phyloP scores from a whole-genome alignment of 2,888 invertebrate genomes.

The Gisinianus flammeolus region DNA sequence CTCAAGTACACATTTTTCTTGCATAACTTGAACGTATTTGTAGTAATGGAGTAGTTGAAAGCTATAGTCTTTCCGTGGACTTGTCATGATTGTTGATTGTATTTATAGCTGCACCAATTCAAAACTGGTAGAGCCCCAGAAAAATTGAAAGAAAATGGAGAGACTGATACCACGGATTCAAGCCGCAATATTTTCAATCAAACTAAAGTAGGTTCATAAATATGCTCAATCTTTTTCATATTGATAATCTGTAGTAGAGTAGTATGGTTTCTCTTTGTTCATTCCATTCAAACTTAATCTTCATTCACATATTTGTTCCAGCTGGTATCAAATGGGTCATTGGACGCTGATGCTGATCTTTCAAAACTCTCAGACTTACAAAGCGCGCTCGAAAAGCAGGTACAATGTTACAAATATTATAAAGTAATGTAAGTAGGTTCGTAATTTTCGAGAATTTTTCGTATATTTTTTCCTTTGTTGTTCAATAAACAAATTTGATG shows the following conservation, averaged over 20 bases:
- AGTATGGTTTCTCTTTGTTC: neutral
- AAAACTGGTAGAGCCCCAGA: conserved; percentile 50
- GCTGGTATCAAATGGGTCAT: conserved; percentile 69
- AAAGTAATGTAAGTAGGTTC: neutral
- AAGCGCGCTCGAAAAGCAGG: conserved; percentile 86
- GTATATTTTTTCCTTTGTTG: too few relatives aligned
- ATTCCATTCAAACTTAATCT: conserved; percentile 11
- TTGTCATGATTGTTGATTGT: too few relatives aligned
- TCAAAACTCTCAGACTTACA: conserved; percentile 77
- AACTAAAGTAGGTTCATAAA: conserved; percentile 41
- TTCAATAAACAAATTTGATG: too few relatives aligned
- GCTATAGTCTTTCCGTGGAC: too few relatives aligned
- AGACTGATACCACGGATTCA: conserved; percentile 49
- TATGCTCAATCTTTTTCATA: neutral
- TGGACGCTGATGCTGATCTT: conserved; percentile 68
- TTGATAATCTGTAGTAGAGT: neutral
- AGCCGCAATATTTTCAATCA: conserved; percentile 44
- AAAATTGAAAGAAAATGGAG: conserved; percentile 57
- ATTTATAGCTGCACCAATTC: conserved; percentile 46
- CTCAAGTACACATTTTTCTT: too few relatives aligned
- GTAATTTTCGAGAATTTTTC: neutral
- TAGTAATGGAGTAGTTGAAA: too few relatives aligned
- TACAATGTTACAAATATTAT: conserved; percentile 60
- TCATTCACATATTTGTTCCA: conserved; percentile 58
- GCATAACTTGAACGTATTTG: too few relatives aligned